Evolutionary conservation across 2,888 invertebrate genomes (phyloP).

Genomic region (Platycheirus rosarum): DNA sequence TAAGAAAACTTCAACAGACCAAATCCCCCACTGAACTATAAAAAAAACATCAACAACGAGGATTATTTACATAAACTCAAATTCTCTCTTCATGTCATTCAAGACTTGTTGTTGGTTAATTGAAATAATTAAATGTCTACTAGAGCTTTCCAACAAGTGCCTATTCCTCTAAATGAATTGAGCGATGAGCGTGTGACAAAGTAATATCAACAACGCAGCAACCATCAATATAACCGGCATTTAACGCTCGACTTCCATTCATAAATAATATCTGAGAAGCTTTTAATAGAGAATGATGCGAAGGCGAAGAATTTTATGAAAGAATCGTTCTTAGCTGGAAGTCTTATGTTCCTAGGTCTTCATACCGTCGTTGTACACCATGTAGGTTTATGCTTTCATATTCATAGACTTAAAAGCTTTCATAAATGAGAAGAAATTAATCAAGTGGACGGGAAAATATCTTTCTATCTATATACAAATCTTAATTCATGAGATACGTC

Average conservation of each 20-base stretch:
- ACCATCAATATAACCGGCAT: too few relatives aligned
- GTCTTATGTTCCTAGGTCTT: too few relatives aligned
- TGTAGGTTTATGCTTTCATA: too few relatives aligned
- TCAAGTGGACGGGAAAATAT: not conserved
- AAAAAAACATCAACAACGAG: not conserved
- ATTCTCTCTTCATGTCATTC: conserved; percentile 22
- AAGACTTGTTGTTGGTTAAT: conserved; percentile 18
- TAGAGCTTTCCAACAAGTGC: conserved; percentile 20
- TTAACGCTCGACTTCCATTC: too few relatives aligned
- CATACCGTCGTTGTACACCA: too few relatives aligned
- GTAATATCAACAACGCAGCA: conserved; percentile 12
- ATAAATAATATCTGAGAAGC: too few relatives aligned
- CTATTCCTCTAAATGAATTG: not conserved
- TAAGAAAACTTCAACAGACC: too few relatives aligned
- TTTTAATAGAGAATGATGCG: too few relatives aligned
- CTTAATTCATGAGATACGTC: not conserved
- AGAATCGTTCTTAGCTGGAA: too few relatives aligned
- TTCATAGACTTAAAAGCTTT: not conserved
- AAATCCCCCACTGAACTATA: too few relatives aligned
- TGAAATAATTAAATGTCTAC: conserved; percentile 34
- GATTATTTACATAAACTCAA: conserved; percentile 37
- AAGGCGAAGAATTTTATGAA: too few relatives aligned
- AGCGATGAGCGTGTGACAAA: conserved; percentile 10
- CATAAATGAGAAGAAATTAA: conserved; percentile 1
- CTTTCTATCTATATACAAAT: not conserved